Evolutionary conservation across 2,888 invertebrate species (phyloP).

Genomic region (Hydrotaea cyrtoneurina): DNA sequence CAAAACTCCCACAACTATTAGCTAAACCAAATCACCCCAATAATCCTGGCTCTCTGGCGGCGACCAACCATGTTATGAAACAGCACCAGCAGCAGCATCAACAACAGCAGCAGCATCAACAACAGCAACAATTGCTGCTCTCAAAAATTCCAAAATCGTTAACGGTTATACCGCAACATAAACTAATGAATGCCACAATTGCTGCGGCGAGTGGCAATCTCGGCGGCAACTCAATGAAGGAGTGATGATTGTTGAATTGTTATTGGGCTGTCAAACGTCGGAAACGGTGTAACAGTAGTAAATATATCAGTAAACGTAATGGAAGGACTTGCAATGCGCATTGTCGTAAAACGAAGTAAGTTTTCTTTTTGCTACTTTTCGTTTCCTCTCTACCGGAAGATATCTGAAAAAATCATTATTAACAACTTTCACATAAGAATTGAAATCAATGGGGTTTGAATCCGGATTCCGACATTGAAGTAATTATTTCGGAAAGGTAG

Average conservation of each 20-base stretch:
- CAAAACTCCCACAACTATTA: conserved; percentile 69
- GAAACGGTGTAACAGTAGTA: conserved; percentile 41
- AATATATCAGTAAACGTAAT: conserved; percentile 57
- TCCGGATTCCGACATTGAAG: too few species aligned
- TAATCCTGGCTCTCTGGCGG: conserved; percentile 76
- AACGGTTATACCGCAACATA: conserved; percentile 88
- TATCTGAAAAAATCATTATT: too few species aligned
- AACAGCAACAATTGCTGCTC: conserved; percentile 79
- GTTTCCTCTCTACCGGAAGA: too few species aligned
- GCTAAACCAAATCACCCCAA: conserved; percentile 68
- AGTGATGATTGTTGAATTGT: conserved; percentile 71
- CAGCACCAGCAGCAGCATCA: conserved; percentile 68
- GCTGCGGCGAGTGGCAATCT: conserved; percentile 55
- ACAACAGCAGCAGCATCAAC: conserved; percentile 71
- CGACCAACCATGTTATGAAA: conserved; percentile 66
- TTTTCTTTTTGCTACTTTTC: conserved; percentile 16
- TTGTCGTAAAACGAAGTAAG: conserved; percentile 62
- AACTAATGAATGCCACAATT: conserved; percentile 70
- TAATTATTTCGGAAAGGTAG: too few species aligned
- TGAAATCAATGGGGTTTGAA: too few species aligned
- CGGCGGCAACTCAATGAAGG: conserved; percentile 63
- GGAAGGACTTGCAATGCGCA: conserved; percentile 51
- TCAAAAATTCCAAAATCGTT: conserved; percentile 91
- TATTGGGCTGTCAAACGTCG: conserved; percentile 68
- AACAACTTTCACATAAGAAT: too few species aligned